Base-by-base conservation (phyloP, 64 coral and sea anemone species). In the Dendronephthya gigantea region DNA sequence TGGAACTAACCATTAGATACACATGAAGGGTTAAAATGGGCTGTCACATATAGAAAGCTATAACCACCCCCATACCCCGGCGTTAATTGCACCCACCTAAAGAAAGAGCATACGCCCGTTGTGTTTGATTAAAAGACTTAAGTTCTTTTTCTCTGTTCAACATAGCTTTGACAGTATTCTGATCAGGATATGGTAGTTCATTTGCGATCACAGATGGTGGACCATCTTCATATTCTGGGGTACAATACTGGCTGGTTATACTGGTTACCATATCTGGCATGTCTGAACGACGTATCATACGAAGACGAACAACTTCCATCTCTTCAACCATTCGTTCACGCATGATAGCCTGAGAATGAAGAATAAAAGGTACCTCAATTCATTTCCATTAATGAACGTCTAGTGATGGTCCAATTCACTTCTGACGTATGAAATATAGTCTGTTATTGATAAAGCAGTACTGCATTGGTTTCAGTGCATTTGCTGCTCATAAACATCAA, bases 251-350 rank as follows among this genome's bases (percentile, higher is more conserved):
- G 15, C 32, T 34, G 72, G 29, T 79, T 2, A 79, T 79, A 79
- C 72, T 37, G 31, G 31, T 79, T 19, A 79, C 72, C 72, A 79
- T 93, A 49, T 97, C 94, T 0, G 94, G 94, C 85, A 97, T 97
- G 43, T 86, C 92, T 1, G 90, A 89, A 15, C 83, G 84, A 35
- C 91, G 87, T 39, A 88, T 87, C 94, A 91, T 89, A 17, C 94
- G 91, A 32, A 90, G 84, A 35, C 88, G 87, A 12, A 93, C 82
- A 7, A 92, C 33, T 31, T 93, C 89, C 22, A 89, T 72, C 49
- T 97, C 94, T 38, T 89, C 92, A 29, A 87, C 86, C 85, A 84
- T 92, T 83, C 87, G 89, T 30, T 97, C 94, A 52, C 90, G 89
- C 40, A 97, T 86, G 39, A 97, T 97, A 19, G 74, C 75, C 94